Percentiles rank a stretch among this genome's conserved stretches.
phyloP scores from a whole-genome alignment of 2,888 invertebrate species.

The Netelia inedita region DNA sequence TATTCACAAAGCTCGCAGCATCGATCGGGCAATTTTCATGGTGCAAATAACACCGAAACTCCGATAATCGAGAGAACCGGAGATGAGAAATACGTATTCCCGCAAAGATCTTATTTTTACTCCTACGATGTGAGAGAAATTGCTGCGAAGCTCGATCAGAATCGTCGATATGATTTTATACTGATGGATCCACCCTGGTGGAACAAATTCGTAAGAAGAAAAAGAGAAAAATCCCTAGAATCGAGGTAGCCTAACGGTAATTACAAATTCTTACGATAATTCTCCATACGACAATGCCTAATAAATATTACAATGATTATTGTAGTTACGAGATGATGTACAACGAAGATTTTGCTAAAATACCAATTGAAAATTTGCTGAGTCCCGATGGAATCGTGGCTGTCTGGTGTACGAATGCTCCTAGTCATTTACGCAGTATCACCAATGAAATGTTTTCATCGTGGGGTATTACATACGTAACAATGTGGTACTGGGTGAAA shows the following conservation, averaged over 20 bases:
- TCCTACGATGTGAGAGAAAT: constrained; percentile 89
- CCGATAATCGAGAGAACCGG: constrained; percentile 86
- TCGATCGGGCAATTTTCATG: constrained; percentile 84
- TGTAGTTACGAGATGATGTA: constrained; percentile 92
- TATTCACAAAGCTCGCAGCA: constrained; percentile 82
- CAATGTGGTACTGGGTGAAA: constrained; percentile 96
- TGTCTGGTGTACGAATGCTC: constrained; percentile 97
- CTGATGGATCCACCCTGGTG: constrained; percentile 98
- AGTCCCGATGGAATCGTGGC: constrained; percentile 89
- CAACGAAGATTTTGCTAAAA: constrained; percentile 89
- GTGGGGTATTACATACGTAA: constrained; percentile 91
- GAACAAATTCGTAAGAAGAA: constrained; percentile 96
- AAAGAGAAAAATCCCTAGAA: constrained; percentile 88
- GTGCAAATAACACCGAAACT: constrained; percentile 87
- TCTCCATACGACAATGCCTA: constrained; percentile 48
- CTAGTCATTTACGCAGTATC: constrained; percentile 89
- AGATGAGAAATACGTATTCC: constrained; percentile 88
- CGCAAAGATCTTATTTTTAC: constrained; percentile 89
- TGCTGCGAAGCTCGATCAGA: constrained; percentile 85
- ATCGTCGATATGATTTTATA: constrained; percentile 90
- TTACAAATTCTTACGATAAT: neutral
- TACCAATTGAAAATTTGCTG: constrained; percentile 90
- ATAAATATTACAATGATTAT: constrained; percentile 44
- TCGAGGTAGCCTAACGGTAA: constrained; percentile 86
- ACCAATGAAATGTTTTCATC: constrained; percentile 90